These are phyloP conservation scores for Setophaga petechia DNA, from an alignment of 2,113 vertebrate genomes.

Conservation along the genomic window DNA sequence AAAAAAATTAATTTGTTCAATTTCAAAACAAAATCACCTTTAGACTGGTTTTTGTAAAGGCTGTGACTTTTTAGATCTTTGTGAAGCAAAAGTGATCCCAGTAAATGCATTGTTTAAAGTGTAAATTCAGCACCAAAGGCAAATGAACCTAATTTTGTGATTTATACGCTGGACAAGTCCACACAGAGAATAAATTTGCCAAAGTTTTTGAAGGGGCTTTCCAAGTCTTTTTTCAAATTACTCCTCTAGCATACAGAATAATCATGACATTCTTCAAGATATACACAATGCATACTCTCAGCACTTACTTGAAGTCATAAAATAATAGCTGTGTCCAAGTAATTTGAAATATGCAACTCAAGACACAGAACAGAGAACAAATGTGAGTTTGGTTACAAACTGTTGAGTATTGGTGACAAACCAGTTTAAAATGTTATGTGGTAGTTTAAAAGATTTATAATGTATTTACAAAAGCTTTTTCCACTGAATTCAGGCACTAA, in stretches of 20 bases:
- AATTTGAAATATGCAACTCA: background rate
- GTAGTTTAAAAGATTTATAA: background rate
- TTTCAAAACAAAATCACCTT: background rate
- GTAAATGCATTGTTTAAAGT: background rate
- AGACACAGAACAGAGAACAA: background rate
- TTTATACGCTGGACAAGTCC: background rate
- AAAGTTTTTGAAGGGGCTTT: background rate
- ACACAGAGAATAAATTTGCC: background rate
- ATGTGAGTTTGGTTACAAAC: background rate
- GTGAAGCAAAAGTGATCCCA: background rate
- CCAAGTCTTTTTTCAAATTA: background rate
- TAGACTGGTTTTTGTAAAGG: background rate
- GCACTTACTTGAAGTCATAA: background rate
- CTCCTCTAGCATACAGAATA: background rate
- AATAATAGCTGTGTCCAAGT: background rate
- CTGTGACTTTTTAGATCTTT: background rate
- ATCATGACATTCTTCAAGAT: background rate
- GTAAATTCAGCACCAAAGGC: background rate
- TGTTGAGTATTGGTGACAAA: background rate
- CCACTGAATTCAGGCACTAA: background rate
- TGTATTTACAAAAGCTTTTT: background rate
- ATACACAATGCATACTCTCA: background rate
- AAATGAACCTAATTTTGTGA: background rate
- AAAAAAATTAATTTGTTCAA: background rate
- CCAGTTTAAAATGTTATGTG: background rate